These are phyloP conservation scores for Argyrosomus regius DNA, from an alignment of 2,797 vertebrate species.

Conservation along the genomic window DNA sequence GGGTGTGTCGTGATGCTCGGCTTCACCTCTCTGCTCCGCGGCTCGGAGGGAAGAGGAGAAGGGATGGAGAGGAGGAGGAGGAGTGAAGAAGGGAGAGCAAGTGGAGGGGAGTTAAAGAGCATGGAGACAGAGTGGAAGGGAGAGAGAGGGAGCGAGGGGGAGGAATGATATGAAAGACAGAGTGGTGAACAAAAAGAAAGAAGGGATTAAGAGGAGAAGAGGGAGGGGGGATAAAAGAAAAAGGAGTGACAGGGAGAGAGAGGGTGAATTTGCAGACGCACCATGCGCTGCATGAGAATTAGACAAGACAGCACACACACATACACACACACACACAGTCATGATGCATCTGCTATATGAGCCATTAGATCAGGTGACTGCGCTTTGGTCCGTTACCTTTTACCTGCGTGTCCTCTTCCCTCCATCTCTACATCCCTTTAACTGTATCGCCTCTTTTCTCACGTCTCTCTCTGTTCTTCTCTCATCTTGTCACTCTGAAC, in stretches of 20 bases:
- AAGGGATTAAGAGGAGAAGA: neutral
- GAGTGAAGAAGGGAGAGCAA: neutral
- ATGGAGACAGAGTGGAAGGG: neutral
- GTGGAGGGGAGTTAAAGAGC: conserved; percentile 33
- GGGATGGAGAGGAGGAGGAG: conserved; percentile 10
- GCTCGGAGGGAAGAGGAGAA: neutral
- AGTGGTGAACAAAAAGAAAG: neutral
- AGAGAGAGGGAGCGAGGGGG: neutral
- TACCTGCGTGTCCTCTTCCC: conserved; percentile 61
- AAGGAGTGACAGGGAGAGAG: conserved; percentile 24
- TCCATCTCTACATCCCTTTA: conserved; percentile 22
- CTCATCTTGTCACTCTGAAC: neutral
- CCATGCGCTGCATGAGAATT: conserved; percentile 57
- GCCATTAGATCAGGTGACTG: conserved; percentile 67
- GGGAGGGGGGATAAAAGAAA: neutral
- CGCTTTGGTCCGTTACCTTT: conserved; percentile 59
- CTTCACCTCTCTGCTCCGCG: conserved; percentile 59
- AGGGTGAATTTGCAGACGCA: conserved; percentile 45
- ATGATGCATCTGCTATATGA: conserved; percentile 65
- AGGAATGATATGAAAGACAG: neutral
- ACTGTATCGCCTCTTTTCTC: conserved; percentile 13
- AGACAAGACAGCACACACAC: conserved; percentile 41
- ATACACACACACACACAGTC: conserved; percentile 18
- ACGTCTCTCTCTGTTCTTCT: neutral
- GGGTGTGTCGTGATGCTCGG: conserved; percentile 62